Conservation (phyloP, 2,888 invertebrate genomes). For the Mythimna loreyi region DNA sequence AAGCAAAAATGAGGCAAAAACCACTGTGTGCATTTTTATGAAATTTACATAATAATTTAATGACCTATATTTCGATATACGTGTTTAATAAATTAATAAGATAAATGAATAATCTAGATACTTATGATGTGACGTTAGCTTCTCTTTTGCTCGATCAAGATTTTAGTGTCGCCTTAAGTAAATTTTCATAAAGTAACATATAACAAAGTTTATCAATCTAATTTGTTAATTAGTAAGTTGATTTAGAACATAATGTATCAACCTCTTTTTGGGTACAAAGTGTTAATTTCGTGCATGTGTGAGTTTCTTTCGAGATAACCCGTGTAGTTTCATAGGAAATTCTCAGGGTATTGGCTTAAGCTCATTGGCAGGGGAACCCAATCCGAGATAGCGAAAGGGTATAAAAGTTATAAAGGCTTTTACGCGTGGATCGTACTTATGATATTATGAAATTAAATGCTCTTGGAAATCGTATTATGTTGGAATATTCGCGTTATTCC, state of each 20-base stretch:
- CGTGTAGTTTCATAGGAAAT: slow-evolving; percentile 35
- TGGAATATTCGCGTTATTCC: slow-evolving; percentile 23
- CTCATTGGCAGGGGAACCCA: slow-evolving; percentile 53
- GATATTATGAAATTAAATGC: slow-evolving; percentile 45
- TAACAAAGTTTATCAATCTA: slow-evolving; percentile 45
- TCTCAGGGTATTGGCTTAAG: slow-evolving; percentile 47
- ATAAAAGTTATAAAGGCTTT: slow-evolving; percentile 50
- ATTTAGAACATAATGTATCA: slow-evolving; percentile 21
- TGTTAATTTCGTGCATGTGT: slow-evolving; percentile 18
- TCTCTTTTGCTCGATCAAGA: too few species aligned
- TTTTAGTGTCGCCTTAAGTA: too few species aligned
- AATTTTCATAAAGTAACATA: slow-evolving; percentile 22
- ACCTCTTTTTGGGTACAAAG: slow-evolving; percentile 28
- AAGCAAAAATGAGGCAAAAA: too few species aligned
- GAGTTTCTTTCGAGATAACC: slow-evolving; percentile 39
- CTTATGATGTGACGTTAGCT: too few species aligned
- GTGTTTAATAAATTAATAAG: too few species aligned
- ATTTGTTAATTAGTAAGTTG: slow-evolving; percentile 37
- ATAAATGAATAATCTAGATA: too few species aligned
- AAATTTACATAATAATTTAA: too few species aligned
- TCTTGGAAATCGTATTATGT: slow-evolving; percentile 27
- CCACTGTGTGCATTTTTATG: too few species aligned
- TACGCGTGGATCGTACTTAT: slow-evolving; percentile 44
- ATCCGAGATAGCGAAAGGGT: slow-evolving; percentile 55
- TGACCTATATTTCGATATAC: too few species aligned